A percentile compares a stretch with the other conserved stretches of the same genome.
phyloP scores from a whole-genome alignment of 2,888 invertebrate species.

The Calameuta filiformis region DNA sequence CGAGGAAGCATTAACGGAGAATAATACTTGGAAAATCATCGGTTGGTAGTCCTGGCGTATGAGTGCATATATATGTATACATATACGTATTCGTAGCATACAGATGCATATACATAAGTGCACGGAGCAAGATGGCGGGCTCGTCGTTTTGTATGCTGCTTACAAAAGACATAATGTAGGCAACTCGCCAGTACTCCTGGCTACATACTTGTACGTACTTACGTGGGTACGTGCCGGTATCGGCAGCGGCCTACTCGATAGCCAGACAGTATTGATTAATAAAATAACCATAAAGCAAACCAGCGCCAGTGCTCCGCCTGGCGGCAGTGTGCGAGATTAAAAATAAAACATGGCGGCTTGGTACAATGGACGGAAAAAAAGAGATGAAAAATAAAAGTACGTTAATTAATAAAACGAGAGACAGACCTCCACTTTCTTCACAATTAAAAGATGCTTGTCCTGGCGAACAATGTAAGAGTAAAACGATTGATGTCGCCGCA shows the following conservation, averaged over 20 bases:
- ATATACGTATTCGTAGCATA: neutral
- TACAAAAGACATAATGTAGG: slow-evolving; percentile 4
- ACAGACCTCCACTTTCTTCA: neutral
- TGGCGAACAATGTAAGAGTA: neutral
- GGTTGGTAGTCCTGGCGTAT: neutral
- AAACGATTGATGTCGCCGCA: neutral
- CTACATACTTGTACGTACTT: neutral
- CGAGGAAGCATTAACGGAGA: neutral
- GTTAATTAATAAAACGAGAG: neutral
- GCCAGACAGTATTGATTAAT: slow-evolving; percentile 48
- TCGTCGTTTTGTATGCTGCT: slow-evolving; percentile 1
- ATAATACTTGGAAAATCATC: neutral
- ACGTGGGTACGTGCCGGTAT: slow-evolving; percentile 17
- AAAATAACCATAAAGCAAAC: slow-evolving; percentile 44
- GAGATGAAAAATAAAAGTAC: slow-evolving; percentile 4
- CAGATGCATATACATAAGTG: neutral
- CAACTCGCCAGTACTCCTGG: slow-evolving; percentile 1
- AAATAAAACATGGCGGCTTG: slow-evolving; percentile 11
- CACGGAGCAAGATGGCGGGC: neutral
- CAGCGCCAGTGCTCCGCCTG: neutral
- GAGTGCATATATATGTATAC: neutral
- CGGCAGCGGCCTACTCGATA: slow-evolving; percentile 39
- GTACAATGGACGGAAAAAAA: slow-evolving; percentile 9
- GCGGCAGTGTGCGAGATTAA: slow-evolving; percentile 13
- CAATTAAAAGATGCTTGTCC: neutral